A percentile compares a stretch with the other conserved stretches of the same genome.
Conservation (phyloP, 2,797 vertebrate genomes). For the Enteromius thamalakanensis region DNA sequence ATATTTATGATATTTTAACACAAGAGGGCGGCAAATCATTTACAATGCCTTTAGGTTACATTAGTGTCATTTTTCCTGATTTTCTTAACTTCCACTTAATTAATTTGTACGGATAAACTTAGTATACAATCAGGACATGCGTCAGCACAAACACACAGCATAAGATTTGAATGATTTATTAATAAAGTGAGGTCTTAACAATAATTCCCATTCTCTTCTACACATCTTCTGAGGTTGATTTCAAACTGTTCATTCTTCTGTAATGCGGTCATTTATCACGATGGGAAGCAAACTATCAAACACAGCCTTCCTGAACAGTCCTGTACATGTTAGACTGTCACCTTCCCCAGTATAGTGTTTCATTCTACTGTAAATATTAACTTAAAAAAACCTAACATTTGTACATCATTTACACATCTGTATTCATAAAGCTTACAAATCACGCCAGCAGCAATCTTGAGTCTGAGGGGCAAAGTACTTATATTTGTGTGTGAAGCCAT, state of each 20-base stretch:
- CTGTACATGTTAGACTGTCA: conserved; percentile 17
- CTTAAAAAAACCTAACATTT: conserved; percentile 58
- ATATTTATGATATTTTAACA: background rate
- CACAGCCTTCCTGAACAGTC: conserved; percentile 36
- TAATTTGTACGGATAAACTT: background rate
- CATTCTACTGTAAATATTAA: conserved; percentile 61
- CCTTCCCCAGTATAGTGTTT: conserved; percentile 18
- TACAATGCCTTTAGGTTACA: background rate
- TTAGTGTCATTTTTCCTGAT: background rate
- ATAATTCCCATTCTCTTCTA: conserved; percentile 47
- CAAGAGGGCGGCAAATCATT: conserved; percentile 21
- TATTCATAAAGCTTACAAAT: conserved; percentile 61
- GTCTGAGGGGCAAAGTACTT: conserved; percentile 34
- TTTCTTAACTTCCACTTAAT: background rate
- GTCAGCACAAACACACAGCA: conserved; percentile 9
- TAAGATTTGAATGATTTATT: conserved; percentile 63
- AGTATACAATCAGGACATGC: background rate
- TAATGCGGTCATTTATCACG: conserved; percentile 26
- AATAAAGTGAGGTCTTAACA: conserved; percentile 65
- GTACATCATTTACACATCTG: conserved; percentile 66
- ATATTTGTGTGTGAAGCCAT: conserved; percentile 11
- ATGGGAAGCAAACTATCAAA: conserved; percentile 42
- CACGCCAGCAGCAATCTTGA: conserved; percentile 58
- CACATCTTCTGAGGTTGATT: conserved; percentile 33
- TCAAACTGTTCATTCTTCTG: conserved; percentile 43